These are phyloP conservation scores for Drosophila greeni DNA, from an alignment of 2,888 invertebrate genomes.

Conservation along the genomic window DNA sequence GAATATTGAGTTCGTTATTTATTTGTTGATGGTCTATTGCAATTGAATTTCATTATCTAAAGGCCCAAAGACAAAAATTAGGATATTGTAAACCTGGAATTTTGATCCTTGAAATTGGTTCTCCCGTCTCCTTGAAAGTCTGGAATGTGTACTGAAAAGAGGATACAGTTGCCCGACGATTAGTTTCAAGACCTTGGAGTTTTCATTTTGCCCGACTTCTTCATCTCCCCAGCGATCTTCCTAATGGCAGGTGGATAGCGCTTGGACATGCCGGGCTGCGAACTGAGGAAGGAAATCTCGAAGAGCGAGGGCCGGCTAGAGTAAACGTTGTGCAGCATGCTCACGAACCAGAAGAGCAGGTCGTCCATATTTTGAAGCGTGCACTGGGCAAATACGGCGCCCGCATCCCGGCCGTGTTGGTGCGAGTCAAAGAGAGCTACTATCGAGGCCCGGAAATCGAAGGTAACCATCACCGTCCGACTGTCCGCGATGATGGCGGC, in stretches of 20 bases:
- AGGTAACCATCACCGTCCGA: conserved; percentile 72
- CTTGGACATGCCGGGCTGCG: conserved; percentile 65
- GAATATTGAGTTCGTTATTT: conserved; percentile 29
- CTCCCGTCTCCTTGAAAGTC: background rate
- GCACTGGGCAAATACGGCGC: conserved; percentile 73
- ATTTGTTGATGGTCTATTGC: conserved; percentile 30
- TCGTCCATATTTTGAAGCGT: conserved; percentile 63
- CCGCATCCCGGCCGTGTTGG: conserved; percentile 70
- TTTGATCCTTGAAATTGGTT: conserved; percentile 5
- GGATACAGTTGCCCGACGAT: background rate
- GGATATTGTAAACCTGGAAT: background rate
- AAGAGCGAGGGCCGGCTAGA: conserved; percentile 70
- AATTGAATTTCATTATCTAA: conserved; percentile 10
- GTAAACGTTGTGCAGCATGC: conserved; percentile 71
- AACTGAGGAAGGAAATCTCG: conserved; percentile 73
- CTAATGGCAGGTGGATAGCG: conserved; percentile 65
- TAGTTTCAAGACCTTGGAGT: conserved; percentile 2
- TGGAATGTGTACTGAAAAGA: background rate
- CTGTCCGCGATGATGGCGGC: conserved; percentile 75
- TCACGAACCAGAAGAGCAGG: conserved; percentile 69
- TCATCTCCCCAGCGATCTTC: conserved; percentile 58
- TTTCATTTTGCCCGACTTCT: conserved; percentile 48
- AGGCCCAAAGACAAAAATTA: background rate
- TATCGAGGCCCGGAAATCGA: conserved; percentile 68
- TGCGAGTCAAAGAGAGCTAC: conserved; percentile 74